Conservation (phyloP, 2,888 invertebrate species). For the Chymomyza procnemis region DNA sequence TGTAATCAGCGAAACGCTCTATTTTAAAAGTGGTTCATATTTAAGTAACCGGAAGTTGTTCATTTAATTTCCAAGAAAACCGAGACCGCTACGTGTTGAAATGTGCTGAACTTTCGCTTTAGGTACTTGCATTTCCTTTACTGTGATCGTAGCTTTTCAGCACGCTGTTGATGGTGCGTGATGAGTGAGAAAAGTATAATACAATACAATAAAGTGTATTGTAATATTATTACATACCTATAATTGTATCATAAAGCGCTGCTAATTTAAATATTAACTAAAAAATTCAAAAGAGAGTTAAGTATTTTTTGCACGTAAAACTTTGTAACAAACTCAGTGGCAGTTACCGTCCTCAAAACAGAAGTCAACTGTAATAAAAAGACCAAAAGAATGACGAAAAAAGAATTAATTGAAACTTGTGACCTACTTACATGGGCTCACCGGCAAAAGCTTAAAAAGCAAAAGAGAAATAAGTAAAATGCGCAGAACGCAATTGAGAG, state of each 20-base stretch:
- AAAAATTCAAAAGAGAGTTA: neutral
- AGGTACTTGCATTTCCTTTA: neutral
- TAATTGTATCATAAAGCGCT: constrained; percentile 38
- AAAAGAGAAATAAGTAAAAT: neutral
- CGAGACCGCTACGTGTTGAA: neutral
- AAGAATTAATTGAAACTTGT: constrained; percentile 25
- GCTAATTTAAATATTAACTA: constrained; percentile 49
- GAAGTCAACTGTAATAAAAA: neutral
- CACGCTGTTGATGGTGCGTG: neutral
- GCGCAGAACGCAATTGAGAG: neutral
- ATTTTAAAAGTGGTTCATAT: too few relatives aligned
- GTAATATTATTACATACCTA: neutral
- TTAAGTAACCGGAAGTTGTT: too few relatives aligned
- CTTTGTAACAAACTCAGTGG: constrained; percentile 24
- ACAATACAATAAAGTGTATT: too few relatives aligned
- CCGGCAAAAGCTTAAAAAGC: neutral
- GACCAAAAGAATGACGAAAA: constrained; percentile 6
- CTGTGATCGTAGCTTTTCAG: neutral
- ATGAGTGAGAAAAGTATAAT: too few relatives aligned
- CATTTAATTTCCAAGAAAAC: too few relatives aligned
- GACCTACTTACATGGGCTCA: constrained; percentile 27
- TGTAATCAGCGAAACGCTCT: too few relatives aligned
- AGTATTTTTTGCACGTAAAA: constrained; percentile 40
- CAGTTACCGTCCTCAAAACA: constrained; percentile 17
- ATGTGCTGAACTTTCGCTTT: neutral